Evolutionary conservation across 2,797 vertebrate species (phyloP), one percentile per base, ranked within the genome.

Genomic region (Tragelaphus eurycerus): DNA sequence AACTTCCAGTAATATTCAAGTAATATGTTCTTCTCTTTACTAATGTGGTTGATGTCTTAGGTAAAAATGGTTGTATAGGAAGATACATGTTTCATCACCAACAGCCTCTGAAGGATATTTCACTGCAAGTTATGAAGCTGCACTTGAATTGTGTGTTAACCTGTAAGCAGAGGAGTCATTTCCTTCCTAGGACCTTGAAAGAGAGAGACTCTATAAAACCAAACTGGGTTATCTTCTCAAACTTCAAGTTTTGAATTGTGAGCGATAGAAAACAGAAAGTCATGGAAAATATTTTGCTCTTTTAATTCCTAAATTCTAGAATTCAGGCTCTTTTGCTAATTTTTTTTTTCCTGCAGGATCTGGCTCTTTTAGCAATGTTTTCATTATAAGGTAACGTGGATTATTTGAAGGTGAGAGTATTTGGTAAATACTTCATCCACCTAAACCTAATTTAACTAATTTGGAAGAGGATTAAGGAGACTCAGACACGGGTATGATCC

Each of bases 151-250:
- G 67, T 96, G 85, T 59, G 23, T 71, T 81, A 93, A 82, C 9
- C 11, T 60, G 25, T 52, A 43, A 76, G n/a, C 74, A 95, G 55
- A 92, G 96, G 78, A 97, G 91, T 95, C 54, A 91, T 98, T 98
- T 94, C 95, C 96, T 97, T 96, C 86, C 64, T 94, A 91, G 67
- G 94, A 97, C 86, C 93, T 97, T 97, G 87, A 98, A 96, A 98
- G 96, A 96, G 93, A 97, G 87, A 89, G 84, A 96, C 59, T 55
- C 86, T 93, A 57, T 95, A 97, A 98, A 98, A 97, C 92, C 94
- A 96, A 92, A 57, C 89, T 97, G 93, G 43, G 74, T 96, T 89
- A 11, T 93, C 55, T 67, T 92, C 91, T 87, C 43, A 96, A 34
- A 9, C 54, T 93, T 95, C 52, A 62, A 14, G 16, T 64, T 93